Percentiles rank a stretch among this genome's conserved stretches.
These are phyloP conservation scores for Deroplatys truncata DNA, from an alignment of 2,888 invertebrate species.

Conservation along the genomic window DNA sequence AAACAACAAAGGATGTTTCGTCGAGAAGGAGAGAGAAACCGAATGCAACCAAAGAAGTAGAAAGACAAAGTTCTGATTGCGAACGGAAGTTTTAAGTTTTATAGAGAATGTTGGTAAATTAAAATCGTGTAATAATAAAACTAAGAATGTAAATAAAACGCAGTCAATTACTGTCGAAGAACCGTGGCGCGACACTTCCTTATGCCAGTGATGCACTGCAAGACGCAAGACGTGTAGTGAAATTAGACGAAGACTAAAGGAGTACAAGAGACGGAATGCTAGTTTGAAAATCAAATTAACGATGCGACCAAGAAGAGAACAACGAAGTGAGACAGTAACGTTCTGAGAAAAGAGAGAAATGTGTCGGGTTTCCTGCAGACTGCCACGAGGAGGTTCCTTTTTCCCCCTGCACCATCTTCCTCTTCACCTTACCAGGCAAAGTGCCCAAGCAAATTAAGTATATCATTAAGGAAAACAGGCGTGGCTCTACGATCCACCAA, in stretches of 20 bases:
- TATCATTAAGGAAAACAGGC: conserved; percentile 19
- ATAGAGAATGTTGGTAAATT: no score
- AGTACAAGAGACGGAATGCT: neutral
- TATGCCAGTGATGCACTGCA: neutral
- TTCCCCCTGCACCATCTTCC: neutral
- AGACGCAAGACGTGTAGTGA: conserved; percentile 1
- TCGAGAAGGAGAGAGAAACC: no score
- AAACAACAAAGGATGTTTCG: no score
- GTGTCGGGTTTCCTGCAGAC: neutral
- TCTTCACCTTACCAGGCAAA: conserved; percentile 17
- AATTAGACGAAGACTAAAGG: conserved; percentile 6
- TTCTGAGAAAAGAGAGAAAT: neutral
- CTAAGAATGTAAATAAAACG: no score
- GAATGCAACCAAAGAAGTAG: no score
- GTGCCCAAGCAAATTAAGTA: conserved; percentile 24
- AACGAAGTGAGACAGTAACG: neutral
- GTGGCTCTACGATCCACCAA: neutral
- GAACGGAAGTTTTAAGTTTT: no score
- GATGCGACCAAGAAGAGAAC: conserved; percentile 11
- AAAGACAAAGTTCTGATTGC: no score
- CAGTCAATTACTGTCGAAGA: no score
- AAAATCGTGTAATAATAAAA: no score
- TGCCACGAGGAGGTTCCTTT: neutral
- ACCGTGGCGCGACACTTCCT: neutral
- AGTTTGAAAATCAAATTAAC: conserved; percentile 17